Conservation (phyloP, 92 coral and sea anemone species). For the Montipora capitata region DNA sequence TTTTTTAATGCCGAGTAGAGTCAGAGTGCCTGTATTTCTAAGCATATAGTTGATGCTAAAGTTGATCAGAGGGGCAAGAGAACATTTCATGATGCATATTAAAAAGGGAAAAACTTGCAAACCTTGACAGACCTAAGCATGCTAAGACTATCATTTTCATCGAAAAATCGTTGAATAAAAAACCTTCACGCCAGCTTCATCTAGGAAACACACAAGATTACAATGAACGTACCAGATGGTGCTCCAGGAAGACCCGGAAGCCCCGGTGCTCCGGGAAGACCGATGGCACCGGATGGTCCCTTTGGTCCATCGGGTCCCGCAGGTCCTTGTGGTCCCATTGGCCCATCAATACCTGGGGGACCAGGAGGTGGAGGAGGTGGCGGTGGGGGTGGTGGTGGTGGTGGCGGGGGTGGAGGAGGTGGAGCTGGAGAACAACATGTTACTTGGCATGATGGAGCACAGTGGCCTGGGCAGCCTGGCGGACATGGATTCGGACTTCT, state of each 20-base stretch:
- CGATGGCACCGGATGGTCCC: constrained; percentile 85
- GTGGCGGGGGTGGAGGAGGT: constrained; percentile 75
- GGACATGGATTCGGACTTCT: constrained; percentile 91
- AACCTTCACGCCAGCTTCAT: background rate
- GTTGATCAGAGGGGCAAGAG: no score
- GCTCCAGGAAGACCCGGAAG: constrained; percentile 90
- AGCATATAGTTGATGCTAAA: no score
- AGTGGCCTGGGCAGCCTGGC: constrained; percentile 70
- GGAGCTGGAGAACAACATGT: constrained; percentile 81
- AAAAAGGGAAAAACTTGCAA: no score
- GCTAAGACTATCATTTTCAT: no score
- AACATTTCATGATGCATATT: no score
- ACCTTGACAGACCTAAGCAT: no score
- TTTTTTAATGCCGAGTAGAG: no score
- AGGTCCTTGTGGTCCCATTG: constrained; percentile 81
- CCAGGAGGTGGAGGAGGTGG: constrained; percentile 91
- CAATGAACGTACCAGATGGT: constrained; percentile 71
- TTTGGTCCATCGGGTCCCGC: constrained; percentile 92
- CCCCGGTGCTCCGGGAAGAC: constrained; percentile 82
- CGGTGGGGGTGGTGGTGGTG: constrained; percentile 78
- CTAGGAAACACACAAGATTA: background rate
- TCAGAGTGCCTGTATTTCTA: no score
- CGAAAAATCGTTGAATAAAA: background rate
- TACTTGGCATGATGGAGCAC: constrained; percentile 83
- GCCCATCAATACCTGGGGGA: constrained; percentile 92